phyloP scores from a whole-genome alignment of 2,113 vertebrate species.

The Microcebus jonahi region DNA sequence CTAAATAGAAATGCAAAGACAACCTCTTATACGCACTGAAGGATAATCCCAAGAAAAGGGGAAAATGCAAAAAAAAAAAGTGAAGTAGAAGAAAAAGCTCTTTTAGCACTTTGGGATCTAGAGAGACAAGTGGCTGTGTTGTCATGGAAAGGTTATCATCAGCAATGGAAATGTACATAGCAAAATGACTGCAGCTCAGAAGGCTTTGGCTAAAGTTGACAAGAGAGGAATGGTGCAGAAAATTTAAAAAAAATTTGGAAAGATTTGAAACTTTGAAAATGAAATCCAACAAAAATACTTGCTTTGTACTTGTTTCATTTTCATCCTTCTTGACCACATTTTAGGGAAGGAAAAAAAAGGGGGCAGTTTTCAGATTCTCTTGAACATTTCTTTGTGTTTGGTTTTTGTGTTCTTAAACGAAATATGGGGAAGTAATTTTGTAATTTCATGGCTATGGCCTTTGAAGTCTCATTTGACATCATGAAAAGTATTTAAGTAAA shows the following conservation, averaged over 20 bases:
- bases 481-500: slow-evolving; percentile 48
- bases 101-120: not conserved
- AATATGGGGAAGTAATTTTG: slow-evolving; percentile 38
- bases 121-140: not conserved
- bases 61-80: not conserved
- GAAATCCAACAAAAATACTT: slow-evolving; percentile 42
- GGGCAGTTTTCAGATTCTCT: not conserved
- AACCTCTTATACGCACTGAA: not conserved
- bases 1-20: not conserved
- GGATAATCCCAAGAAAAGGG: not conserved
- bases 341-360: not conserved
- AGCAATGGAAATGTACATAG: slow-evolving; percentile 72
- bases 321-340: not conserved
- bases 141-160: not conserved
- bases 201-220: slow-evolving; percentile 96
- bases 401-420: slow-evolving; percentile 52
- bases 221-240: slow-evolving; percentile 96
- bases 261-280: slow-evolving; percentile 78
- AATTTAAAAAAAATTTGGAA: slow-evolving; percentile 85
- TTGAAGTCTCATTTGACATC: not conserved
- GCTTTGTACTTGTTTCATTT: not conserved
- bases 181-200: slow-evolving; percentile 97
- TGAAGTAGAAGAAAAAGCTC: not conserved
- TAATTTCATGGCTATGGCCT: not conserved
- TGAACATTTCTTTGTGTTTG: not conserved